A percentile compares a stretch with the other conserved stretches of the same genome.
Conservation (phyloP, 2,888 invertebrate species). For the Rutpela maculata region DNA sequence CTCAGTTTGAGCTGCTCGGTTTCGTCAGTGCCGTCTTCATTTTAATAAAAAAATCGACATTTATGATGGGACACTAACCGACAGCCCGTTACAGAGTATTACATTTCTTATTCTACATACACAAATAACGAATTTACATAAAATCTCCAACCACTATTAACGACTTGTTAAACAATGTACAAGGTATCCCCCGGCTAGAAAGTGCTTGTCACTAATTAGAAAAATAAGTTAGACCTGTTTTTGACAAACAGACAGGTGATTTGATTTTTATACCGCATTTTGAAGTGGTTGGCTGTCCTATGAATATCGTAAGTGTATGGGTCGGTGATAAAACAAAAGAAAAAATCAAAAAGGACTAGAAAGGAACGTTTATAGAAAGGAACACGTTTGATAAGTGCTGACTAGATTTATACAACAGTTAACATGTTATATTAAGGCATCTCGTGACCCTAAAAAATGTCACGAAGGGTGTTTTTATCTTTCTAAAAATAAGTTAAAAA, state of each 20-base stretch:
- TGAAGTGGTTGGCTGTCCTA: conserved; percentile 19
- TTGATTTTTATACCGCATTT: background rate
- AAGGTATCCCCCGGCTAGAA: background rate
- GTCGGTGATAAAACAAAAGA: conserved; percentile 45
- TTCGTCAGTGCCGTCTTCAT: conserved; percentile 21
- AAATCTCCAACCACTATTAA: conserved; percentile 19
- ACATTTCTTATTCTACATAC: conserved; percentile 45
- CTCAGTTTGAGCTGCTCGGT: conserved; percentile 40
- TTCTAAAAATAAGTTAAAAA: conserved; percentile 47
- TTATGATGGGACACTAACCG: conserved; percentile 43
- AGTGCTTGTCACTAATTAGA: background rate
- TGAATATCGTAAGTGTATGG: conserved; percentile 33
- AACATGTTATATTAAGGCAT: conserved; percentile 70
- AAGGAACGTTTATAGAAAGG: conserved; percentile 63
- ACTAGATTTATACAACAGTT: conserved; percentile 70
- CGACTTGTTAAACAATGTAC: background rate
- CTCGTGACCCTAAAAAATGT: conserved; percentile 69
- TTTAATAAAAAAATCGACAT: conserved; percentile 35
- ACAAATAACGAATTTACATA: conserved; percentile 18
- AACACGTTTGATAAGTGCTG: conserved; percentile 68
- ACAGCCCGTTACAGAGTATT: conserved; percentile 52
- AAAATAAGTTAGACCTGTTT: background rate
- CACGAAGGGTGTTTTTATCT: conserved; percentile 65
- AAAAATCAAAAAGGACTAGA: conserved; percentile 65
- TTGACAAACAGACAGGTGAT: background rate